Percentiles rank a stretch among this genome's conserved stretches.
phyloP scores from a whole-genome alignment of 2,797 vertebrate genomes.

The Poeciliopsis turneri region DNA sequence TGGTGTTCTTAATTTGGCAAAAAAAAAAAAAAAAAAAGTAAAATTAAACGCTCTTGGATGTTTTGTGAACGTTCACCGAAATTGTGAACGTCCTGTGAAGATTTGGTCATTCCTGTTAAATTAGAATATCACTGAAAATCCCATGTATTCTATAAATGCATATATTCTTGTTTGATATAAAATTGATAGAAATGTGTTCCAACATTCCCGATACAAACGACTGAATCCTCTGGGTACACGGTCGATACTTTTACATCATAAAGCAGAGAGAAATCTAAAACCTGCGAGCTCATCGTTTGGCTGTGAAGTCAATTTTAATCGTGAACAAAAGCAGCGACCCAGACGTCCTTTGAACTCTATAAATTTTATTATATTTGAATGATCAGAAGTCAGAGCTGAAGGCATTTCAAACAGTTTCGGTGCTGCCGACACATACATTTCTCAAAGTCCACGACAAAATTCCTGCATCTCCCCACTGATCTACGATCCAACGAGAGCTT shows the following conservation, averaged over 20 bases:
- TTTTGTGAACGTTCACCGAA: background rate
- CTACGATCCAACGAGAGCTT: conserved; percentile 30
- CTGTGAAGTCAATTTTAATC: background rate
- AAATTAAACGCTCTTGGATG: no score
- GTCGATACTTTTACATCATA: background rate
- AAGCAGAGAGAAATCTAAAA: background rate
- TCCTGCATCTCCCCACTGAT: conserved; percentile 36
- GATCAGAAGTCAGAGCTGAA: conserved; percentile 42
- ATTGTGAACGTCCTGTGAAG: background rate
- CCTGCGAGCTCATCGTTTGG: background rate
- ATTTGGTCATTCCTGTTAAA: no score
- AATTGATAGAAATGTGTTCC: no score
- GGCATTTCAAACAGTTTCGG: conserved; percentile 39
- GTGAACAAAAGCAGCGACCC: background rate
- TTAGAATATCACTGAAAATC: no score
- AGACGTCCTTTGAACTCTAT: conserved; percentile 12
- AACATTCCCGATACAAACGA: no score
- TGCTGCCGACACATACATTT: conserved; percentile 48
- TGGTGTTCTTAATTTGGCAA: conserved; percentile 37
- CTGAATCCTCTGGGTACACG: no score
- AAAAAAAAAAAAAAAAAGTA: background rate
- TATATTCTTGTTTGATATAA: no score
- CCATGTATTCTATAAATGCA: no score
- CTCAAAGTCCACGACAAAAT: background rate
- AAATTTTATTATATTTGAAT: conserved; percentile 66